Evolutionary conservation across 2,113 vertebrate species (phyloP).

Genomic region (Anarhynchus alexandrinus): DNA sequence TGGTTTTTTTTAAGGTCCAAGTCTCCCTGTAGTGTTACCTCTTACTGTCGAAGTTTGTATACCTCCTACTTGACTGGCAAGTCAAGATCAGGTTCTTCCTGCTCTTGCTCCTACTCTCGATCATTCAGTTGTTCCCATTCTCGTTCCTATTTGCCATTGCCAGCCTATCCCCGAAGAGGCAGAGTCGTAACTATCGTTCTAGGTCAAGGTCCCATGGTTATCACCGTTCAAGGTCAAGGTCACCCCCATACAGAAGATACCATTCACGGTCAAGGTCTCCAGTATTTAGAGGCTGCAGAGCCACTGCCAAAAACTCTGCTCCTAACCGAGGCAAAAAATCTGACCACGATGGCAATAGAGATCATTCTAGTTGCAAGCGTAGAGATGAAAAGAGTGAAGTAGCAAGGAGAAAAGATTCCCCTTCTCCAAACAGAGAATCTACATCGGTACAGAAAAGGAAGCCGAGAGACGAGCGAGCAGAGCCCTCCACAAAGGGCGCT

Average conservation of each 20-base stretch:
- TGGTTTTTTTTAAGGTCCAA: constrained; percentile 80
- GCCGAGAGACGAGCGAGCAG: too few relatives aligned
- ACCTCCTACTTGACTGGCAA: constrained; percentile 79
- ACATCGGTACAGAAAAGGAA: too few relatives aligned
- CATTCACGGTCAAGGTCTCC: constrained; percentile 84
- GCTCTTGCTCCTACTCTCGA: constrained; percentile 80
- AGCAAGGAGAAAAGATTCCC: too few relatives aligned
- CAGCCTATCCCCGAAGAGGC: constrained; percentile 75
- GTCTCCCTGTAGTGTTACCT: constrained; percentile 83
- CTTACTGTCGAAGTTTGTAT: constrained; percentile 80
- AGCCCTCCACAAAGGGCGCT: too few relatives aligned
- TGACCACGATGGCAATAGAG: too few relatives aligned
- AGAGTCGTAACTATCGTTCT: constrained; percentile 76
- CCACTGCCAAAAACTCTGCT: too few relatives aligned
- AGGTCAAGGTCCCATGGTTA: constrained; percentile 81
- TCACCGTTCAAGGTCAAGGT: constrained; percentile 80
- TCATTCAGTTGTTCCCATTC: constrained; percentile 86
- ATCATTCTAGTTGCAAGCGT: too few relatives aligned
- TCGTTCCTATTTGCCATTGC: constrained; percentile 82
- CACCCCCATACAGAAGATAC: constrained; percentile 77
- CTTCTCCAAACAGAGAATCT: too few relatives aligned
- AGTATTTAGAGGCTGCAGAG: constrained; percentile 58
- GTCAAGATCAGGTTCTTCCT: constrained; percentile 81
- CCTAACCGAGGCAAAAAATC: too few relatives aligned
- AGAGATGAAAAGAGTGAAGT: too few relatives aligned